phyloP scores from a whole-genome alignment of 2,888 invertebrate genomes.

The Leucophenga montana region DNA sequence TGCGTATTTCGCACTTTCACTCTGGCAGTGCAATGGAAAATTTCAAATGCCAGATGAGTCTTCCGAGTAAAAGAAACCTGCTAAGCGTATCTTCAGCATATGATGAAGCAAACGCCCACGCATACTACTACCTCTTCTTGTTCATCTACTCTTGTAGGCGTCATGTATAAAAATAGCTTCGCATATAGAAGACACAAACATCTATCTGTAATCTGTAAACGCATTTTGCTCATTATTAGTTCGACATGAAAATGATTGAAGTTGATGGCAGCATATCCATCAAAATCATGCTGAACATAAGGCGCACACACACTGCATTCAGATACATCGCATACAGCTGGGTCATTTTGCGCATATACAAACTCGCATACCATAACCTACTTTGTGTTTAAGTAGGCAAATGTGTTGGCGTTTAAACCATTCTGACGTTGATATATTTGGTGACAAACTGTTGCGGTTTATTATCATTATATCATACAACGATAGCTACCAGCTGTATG shows the following conservation, averaged over 20 bases:
- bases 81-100: not conserved
- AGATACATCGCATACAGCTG: conserved; percentile 41
- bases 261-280: conserved; percentile 51
- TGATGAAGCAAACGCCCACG: conserved; percentile 15
- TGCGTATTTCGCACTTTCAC: not conserved
- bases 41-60: too few relatives aligned
- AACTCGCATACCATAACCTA: too few relatives aligned
- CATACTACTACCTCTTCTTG: not conserved
- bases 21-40: too few relatives aligned
- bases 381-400: conserved; percentile 44
- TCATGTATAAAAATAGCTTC: not conserved
- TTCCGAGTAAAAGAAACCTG: too few relatives aligned
- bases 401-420: conserved; percentile 51
- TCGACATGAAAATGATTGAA: conserved; percentile 59
- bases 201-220: conserved; percentile 11
- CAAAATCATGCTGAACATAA: conserved; percentile 47
- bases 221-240: conserved; percentile 47
- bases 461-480: conserved; percentile 43
- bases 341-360: conserved; percentile 7
- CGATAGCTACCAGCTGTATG: too few relatives aligned
- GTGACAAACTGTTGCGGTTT: conserved; percentile 68
- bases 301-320: not conserved
- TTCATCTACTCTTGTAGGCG: too few relatives aligned
- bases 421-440: conserved; percentile 64
- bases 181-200: not conserved